Conservation (phyloP, 2,797 vertebrate genomes). For the Melanotaenia parkinsoni region DNA sequence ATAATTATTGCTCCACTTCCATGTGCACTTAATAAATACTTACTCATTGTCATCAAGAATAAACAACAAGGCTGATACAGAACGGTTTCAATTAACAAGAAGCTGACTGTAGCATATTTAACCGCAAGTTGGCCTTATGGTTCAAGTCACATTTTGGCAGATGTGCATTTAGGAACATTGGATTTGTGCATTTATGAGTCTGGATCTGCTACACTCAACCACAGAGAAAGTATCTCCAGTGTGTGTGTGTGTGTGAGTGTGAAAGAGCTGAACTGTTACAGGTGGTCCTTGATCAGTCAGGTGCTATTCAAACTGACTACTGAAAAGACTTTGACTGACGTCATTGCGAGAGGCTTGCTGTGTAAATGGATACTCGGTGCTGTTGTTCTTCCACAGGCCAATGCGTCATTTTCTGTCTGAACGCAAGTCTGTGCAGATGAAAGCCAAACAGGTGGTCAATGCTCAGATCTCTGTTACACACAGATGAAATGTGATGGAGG, state of each 20-base stretch:
- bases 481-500: neutral
- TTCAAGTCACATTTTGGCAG: slow-evolving; percentile 28
- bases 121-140: slow-evolving; percentile 1
- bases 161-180: slow-evolving; percentile 63
- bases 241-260: slow-evolving; percentile 11
- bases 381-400: slow-evolving; percentile 13
- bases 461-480: slow-evolving; percentile 1
- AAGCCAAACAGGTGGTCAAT: neutral
- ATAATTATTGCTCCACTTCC: neutral
- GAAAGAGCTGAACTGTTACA: neutral
- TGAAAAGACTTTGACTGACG: slow-evolving; percentile 35
- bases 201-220: slow-evolving; percentile 23
- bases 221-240: neutral
- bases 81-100: slow-evolving; percentile 40
- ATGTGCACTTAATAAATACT: slow-evolving; percentile 3
- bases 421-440: slow-evolving; percentile 7
- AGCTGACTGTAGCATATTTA: slow-evolving; percentile 52
- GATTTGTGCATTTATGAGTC: slow-evolving; percentile 10
- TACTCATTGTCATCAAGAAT: slow-evolving; percentile 9
- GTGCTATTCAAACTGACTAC: slow-evolving; percentile 40
- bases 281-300: slow-evolving; percentile 52
- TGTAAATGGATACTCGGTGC: slow-evolving; percentile 21
- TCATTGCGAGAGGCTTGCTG: slow-evolving; percentile 16
- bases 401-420: slow-evolving; percentile 26
- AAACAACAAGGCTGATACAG: slow-evolving; percentile 32